A percentile compares a stretch with the other conserved stretches of the same genome.
These are phyloP conservation scores for Leucania comma DNA, from an alignment of 2,888 invertebrate species.

Conservation along the genomic window DNA sequence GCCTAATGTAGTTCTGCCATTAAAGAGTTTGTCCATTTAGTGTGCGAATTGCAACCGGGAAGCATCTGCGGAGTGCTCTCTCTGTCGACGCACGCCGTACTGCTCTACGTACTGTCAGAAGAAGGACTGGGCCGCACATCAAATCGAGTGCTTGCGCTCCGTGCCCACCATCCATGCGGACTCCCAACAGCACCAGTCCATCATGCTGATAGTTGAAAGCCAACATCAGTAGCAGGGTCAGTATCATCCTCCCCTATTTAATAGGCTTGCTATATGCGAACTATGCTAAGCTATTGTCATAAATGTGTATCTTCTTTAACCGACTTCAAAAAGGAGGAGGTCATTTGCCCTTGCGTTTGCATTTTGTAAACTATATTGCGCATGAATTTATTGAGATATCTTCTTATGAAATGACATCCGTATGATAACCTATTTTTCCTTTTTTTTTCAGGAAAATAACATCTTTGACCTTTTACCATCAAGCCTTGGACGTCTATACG, in stretches of 20 bases:
- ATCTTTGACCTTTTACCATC: conserved; percentile 18
- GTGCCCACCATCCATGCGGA: conserved; percentile 89
- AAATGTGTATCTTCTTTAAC: background rate
- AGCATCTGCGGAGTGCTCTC: conserved; percentile 96
- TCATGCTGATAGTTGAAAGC: conserved; percentile 96
- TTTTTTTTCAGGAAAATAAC: conserved; percentile 29
- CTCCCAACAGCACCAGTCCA: conserved; percentile 92
- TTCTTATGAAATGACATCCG: background rate
- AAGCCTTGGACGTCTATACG: conserved; percentile 7
- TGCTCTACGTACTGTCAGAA: conserved; percentile 97
- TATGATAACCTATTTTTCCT: background rate
- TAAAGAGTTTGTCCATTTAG: conserved; percentile 80
- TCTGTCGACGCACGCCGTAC: conserved; percentile 96
- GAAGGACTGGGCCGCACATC: conserved; percentile 96
- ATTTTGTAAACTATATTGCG: background rate
- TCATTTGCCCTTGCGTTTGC: background rate
- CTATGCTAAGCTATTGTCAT: background rate
- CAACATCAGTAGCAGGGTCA: conserved; percentile 88
- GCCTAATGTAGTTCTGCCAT: background rate
- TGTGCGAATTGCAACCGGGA: conserved; percentile 97
- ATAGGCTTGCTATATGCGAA: background rate
- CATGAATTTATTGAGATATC: background rate
- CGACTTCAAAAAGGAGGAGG: too few species aligned
- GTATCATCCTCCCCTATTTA: conserved; percentile 31
- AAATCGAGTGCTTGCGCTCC: conserved; percentile 95